Evolutionary conservation across 2,113 vertebrate species (phyloP).

Genomic region (Pteropus alecto): DNA sequence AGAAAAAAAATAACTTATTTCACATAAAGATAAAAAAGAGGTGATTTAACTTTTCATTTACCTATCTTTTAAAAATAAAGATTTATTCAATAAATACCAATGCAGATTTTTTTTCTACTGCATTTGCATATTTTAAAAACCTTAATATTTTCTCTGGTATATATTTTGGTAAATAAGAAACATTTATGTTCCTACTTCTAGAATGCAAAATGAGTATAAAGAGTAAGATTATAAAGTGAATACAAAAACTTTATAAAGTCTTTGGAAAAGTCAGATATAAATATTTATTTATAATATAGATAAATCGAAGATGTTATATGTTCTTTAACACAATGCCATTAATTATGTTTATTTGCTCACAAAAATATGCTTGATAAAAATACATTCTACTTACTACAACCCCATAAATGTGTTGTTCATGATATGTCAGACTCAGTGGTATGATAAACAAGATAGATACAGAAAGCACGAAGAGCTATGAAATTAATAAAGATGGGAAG

Average conservation of each 20-base stretch:
- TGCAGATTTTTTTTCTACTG: not conserved
- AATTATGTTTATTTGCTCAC: constrained; percentile 29
- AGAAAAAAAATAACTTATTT: not conserved
- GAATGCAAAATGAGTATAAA: not conserved
- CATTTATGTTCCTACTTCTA: not conserved
- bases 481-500: constrained; percentile 68
- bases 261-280: not conserved
- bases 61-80: not conserved
- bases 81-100: not conserved
- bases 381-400: constrained; percentile 65
- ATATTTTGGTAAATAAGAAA: not conserved
- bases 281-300: constrained; percentile 37
- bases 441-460: constrained; percentile 38
- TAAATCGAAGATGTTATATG: not conserved
- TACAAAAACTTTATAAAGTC: not conserved
- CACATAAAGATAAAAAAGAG: not conserved
- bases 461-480: constrained; percentile 64
- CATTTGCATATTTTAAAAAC: not conserved
- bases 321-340: not conserved
- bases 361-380: constrained; percentile 56
- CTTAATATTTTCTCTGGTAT: not conserved
- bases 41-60: constrained; percentile 8
- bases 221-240: not conserved
- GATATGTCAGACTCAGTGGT: constrained; percentile 54
- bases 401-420: constrained; percentile 64